Conservation (phyloP, 2,797 vertebrate species). For the Anabacerthia variegaticeps region DNA sequence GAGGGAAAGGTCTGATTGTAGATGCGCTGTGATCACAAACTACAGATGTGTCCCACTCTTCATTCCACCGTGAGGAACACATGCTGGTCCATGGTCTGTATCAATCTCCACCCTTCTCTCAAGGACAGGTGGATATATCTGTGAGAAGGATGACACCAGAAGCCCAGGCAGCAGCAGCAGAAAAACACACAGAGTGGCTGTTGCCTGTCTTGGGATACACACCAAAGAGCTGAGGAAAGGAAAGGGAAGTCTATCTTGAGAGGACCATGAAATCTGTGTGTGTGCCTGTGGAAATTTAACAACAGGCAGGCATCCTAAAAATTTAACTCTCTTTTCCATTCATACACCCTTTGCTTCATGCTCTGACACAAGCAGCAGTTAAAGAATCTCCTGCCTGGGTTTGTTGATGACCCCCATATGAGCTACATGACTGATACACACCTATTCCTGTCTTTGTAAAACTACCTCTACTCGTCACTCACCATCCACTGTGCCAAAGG, state of each 20-base stretch:
- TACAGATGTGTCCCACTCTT: neutral
- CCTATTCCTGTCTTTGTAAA: neutral
- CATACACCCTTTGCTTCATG: neutral
- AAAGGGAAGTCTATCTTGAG: neutral
- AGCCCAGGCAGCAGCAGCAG: neutral
- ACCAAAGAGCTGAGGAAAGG: neutral
- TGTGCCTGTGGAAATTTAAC: neutral
- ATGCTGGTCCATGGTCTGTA: neutral
- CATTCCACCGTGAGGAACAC: neutral
- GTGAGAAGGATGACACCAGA: neutral
- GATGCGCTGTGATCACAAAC: accelerated
- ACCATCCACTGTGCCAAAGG: neutral
- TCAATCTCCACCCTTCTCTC: neutral
- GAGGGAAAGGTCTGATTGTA: neutral
- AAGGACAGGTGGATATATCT: neutral
- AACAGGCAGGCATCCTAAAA: neutral
- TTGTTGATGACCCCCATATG: neutral
- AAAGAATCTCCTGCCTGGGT: neutral
- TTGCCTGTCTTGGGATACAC: neutral
- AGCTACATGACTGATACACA: neutral
- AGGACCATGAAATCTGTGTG: neutral
- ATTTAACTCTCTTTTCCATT: neutral
- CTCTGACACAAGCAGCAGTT: neutral
- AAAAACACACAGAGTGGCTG: neutral
- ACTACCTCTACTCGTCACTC: accelerated